A percentile compares a stretch with the other conserved stretches of the same genome.
Evolutionary conservation across 2,113 vertebrate genomes (phyloP).

Genomic region (mouse (Mus musculus)): GRCm39 chr7:34698501-34699000

Average conservation of each 20-base stretch:
- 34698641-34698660: conserved; percentile 75
- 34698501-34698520: conserved; percentile 81
- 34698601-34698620: conserved; percentile 80
- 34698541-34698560: conserved; percentile 81
- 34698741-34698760: conserved; percentile 70
- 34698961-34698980: background rate
- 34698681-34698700: conserved; percentile 84
- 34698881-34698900: background rate
- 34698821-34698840: background rate
- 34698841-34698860: background rate
- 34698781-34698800: conserved; percentile 3
- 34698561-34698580: conserved; percentile 83
- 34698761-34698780: conserved; percentile 60
- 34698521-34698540: conserved; percentile 77
- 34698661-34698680: conserved; percentile 83
- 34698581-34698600: conserved; percentile 84
- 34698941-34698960: fast-evolving
- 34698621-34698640: conserved; percentile 74
- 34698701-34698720: conserved; percentile 81
- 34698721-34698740: conserved; percentile 70
- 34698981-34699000: background rate
- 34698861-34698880: background rate
- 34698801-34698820: background rate
- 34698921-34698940: background rate
- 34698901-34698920: background rate